A percentile compares a stretch with the other conserved stretches of the same genome.
Conservation (phyloP, 2,797 vertebrate species). For the Caiman crocodilus region DNA sequence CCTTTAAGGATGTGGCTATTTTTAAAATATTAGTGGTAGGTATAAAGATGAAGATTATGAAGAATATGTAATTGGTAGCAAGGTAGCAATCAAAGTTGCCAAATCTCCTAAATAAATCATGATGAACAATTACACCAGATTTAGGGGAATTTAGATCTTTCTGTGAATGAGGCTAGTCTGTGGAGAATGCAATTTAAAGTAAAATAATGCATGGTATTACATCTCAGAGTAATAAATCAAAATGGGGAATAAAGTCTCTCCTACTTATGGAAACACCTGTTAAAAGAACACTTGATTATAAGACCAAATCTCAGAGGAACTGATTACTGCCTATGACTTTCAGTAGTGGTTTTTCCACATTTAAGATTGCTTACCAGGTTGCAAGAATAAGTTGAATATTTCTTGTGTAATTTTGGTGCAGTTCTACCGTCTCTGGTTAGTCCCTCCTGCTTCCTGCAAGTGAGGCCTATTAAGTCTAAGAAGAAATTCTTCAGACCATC, state of each 20-base stretch:
- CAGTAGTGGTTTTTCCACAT: constrained; percentile 40
- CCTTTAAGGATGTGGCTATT: neutral
- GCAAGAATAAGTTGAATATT: constrained; percentile 31
- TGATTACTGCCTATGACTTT: constrained; percentile 50
- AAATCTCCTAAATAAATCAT: neutral
- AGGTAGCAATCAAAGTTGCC: neutral
- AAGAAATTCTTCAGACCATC: neutral
- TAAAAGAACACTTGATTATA: constrained; percentile 47
- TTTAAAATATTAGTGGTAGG: neutral
- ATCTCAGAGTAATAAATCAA: constrained; percentile 60
- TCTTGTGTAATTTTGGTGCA: constrained; percentile 21
- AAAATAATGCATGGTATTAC: constrained; percentile 41
- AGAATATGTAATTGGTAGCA: neutral
- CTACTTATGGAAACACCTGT: constrained; percentile 39
- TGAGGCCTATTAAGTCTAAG: neutral
- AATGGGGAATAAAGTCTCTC: constrained; percentile 10
- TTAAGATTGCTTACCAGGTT: constrained; percentile 38
- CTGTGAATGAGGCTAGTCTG: neutral
- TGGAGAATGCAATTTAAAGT: constrained; percentile 28
- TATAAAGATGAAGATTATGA: neutral
- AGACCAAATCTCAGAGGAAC: constrained; percentile 24
- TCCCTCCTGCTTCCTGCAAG: constrained; percentile 23
- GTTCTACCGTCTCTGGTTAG: neutral
- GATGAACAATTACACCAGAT: neutral
- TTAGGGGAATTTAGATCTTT: neutral